Evolutionary conservation across 2,888 invertebrate genomes (phyloP).

Genomic region (Phoenoteleia sp.): DNA sequence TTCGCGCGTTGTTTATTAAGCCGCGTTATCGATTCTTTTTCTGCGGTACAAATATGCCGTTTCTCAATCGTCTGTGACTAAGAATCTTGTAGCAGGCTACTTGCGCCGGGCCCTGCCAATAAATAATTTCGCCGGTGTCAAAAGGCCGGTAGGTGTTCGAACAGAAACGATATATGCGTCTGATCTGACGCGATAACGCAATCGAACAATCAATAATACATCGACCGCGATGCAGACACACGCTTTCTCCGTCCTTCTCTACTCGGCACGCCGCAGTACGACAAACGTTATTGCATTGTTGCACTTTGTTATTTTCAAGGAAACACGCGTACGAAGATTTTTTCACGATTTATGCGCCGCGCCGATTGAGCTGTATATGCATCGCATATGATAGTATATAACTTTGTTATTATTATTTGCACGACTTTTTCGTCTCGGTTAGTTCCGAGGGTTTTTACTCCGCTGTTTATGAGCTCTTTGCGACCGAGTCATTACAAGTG

Average conservation of each 20-base stretch:
- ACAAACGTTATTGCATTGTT: slow-evolving; percentile 12
- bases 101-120: slow-evolving; percentile 70
- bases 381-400: slow-evolving; percentile 45
- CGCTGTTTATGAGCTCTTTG: slow-evolving; percentile 31
- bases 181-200: slow-evolving; percentile 77
- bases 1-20: slow-evolving; percentile 55
- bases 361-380: slow-evolving; percentile 54
- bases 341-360: slow-evolving; percentile 35
- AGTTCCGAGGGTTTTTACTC: not conserved
- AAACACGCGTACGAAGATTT: slow-evolving; percentile 41
- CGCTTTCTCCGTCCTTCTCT: not conserved
- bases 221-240: slow-evolving; percentile 18
- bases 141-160: slow-evolving; percentile 76
- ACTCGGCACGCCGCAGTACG: not conserved
- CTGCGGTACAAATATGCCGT: slow-evolving; percentile 29
- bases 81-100: slow-evolving; percentile 66
- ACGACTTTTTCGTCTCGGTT: slow-evolving; percentile 35
- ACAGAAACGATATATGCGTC: slow-evolving; percentile 67
- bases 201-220: slow-evolving; percentile 77
- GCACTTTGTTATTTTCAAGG: slow-evolving; percentile 50
- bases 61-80: slow-evolving; percentile 72
- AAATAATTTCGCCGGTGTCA: slow-evolving; percentile 79
- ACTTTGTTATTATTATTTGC: slow-evolving; percentile 45
- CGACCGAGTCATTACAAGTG: slow-evolving; percentile 42
- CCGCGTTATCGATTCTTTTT: slow-evolving; percentile 34